Conservation (phyloP, 2,113 vertebrate genomes). For the Hemibagrus wyckioides region DNA sequence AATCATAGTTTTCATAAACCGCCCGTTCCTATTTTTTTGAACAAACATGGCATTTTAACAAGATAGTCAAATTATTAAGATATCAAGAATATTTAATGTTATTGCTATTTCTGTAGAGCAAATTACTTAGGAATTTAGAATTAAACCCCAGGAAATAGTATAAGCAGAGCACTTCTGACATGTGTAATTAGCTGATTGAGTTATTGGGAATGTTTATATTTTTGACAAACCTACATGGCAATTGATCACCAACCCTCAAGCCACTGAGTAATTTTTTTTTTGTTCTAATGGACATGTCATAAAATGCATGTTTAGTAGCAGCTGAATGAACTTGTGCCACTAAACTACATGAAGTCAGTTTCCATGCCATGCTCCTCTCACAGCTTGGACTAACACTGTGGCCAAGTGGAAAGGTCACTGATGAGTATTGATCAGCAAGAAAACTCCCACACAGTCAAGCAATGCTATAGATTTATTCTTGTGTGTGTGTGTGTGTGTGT, state of each 20-base stretch:
- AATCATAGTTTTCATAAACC: slow-evolving; percentile 23
- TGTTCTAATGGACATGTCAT: slow-evolving; percentile 57
- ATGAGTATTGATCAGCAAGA: slow-evolving; percentile 73
- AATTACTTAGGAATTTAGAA: background rate
- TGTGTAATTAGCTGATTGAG: slow-evolving; percentile 48
- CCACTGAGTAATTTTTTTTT: slow-evolving; percentile 55
- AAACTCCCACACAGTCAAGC: slow-evolving; percentile 47
- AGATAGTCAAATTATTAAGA: background rate
- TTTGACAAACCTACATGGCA: slow-evolving; percentile 67
- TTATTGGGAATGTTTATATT: slow-evolving; percentile 65
- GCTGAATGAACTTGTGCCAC: slow-evolving; percentile 7
- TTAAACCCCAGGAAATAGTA: background rate
- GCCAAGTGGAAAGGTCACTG: slow-evolving; percentile 70
- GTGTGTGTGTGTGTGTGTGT: slow-evolving; percentile 33
- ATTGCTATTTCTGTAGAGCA: background rate
- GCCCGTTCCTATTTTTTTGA: background rate
- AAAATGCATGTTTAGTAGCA: slow-evolving; percentile 61
- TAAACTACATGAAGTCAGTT: background rate
- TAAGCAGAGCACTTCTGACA: slow-evolving; percentile 8
- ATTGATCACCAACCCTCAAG: slow-evolving; percentile 67
- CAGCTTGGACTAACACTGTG: slow-evolving; percentile 62
- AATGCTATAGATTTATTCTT: slow-evolving; percentile 63
- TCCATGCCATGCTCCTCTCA: slow-evolving; percentile 59
- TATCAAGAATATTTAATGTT: background rate
- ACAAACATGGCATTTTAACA: background rate